phyloP scores from a whole-genome alignment of 2,113 vertebrate species.

The Egretta garzetta region DNA sequence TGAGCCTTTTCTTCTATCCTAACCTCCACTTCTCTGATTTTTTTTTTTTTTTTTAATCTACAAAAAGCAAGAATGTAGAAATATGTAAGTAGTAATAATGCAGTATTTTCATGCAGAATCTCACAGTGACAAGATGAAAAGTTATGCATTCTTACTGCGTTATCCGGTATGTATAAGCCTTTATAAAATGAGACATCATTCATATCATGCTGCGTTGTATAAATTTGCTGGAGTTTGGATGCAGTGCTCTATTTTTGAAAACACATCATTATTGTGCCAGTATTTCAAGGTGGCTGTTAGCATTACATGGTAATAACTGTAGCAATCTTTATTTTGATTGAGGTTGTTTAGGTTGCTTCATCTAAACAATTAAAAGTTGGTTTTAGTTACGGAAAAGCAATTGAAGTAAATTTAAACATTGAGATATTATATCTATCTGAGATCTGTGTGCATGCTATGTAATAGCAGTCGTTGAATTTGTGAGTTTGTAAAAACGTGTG shows the following conservation, averaged over 20 bases:
- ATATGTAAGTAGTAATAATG: background rate
- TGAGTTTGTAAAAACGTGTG: background rate
- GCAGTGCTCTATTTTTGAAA: background rate
- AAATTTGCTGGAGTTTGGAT: background rate
- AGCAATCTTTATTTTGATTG: background rate
- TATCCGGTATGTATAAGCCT: background rate
- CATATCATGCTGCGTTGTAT: background rate
- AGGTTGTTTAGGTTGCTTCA: background rate
- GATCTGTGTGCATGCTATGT: background rate
- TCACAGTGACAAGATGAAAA: background rate
- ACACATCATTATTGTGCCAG: background rate
- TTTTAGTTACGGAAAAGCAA: background rate
- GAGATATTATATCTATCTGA: background rate
- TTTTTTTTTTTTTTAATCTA: background rate
- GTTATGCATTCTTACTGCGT: background rate
- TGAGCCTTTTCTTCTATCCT: constrained; percentile 6
- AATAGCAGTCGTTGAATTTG: background rate
- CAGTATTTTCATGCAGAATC: background rate
- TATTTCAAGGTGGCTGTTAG: background rate
- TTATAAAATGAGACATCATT: constrained; percentile 7
- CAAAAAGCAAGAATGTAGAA: background rate
- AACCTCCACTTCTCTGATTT: background rate
- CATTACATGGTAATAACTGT: background rate
- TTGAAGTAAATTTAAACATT: background rate
- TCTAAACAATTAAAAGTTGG: background rate